A percentile compares a stretch with the other conserved stretches of the same genome.
Evolutionary conservation across 2,113 vertebrate species (phyloP).

Genomic region (Charadrius vociferus): DNA sequence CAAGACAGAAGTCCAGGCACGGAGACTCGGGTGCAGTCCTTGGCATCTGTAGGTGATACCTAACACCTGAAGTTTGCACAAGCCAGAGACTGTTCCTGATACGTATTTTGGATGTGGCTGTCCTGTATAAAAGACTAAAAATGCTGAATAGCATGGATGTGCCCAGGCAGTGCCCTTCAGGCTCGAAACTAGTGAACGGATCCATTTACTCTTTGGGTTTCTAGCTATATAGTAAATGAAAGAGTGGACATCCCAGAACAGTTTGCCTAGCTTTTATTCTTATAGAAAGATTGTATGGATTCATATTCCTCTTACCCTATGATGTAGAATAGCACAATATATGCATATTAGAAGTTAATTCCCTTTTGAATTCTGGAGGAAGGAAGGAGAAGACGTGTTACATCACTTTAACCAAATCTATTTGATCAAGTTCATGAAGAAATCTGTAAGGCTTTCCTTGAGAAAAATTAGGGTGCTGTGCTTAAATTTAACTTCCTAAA

Average conservation of each 20-base stretch:
- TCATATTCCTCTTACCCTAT: background rate
- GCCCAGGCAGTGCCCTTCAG: background rate
- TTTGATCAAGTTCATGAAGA: background rate
- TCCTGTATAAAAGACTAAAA: background rate
- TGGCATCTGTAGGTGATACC: background rate
- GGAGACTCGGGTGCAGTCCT: background rate
- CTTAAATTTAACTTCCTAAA: background rate
- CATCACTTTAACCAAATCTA: background rate
- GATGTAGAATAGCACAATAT: background rate
- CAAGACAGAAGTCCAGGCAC: background rate
- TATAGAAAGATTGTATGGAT: background rate
- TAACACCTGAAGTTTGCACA: background rate
- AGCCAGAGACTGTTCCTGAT: background rate
- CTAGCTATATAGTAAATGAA: background rate
- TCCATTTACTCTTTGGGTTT: background rate
- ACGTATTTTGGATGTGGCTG: background rate
- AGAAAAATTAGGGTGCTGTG: background rate
- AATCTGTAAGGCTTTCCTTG: background rate
- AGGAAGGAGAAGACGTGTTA: background rate
- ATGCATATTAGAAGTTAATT: background rate
- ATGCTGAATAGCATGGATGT: background rate
- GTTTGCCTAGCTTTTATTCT: background rate
- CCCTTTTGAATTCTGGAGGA: background rate
- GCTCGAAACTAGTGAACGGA: background rate
- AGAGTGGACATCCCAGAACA: background rate